Conservation (phyloP, 2,113 vertebrate species). For the Irena cyanogastra region DNA sequence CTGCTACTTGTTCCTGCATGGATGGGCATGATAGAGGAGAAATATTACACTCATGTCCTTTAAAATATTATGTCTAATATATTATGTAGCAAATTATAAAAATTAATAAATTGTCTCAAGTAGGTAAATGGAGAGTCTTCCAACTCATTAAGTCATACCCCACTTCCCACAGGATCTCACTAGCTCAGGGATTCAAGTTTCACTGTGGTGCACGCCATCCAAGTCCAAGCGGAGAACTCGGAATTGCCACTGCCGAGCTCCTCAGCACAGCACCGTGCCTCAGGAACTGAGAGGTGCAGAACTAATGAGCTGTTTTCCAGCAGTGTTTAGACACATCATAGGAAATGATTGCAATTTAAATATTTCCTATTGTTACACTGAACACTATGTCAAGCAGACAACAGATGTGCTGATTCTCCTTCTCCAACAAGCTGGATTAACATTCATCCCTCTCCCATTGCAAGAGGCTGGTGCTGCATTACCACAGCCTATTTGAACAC, state of each 20-base stretch:
- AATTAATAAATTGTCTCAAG: neutral
- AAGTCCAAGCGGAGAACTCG: fast-evolving
- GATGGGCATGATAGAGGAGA: neutral
- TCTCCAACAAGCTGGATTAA: neutral
- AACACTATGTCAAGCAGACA: neutral
- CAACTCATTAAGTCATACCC: neutral
- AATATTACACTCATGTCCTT: neutral
- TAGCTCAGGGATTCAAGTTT: neutral
- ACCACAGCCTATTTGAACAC: neutral
- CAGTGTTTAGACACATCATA: neutral
- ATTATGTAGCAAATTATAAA: neutral
- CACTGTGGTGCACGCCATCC: neutral
- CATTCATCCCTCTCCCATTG: neutral
- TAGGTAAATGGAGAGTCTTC: neutral
- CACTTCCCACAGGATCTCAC: neutral
- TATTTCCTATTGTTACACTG: neutral
- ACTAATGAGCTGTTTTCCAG: neutral
- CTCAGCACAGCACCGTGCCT: fast-evolving
- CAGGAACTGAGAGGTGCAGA: neutral
- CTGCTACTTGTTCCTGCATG: neutral
- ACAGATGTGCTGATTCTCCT: neutral
- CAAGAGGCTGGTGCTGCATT: neutral
- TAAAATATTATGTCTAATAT: neutral
- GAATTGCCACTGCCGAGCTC: neutral
- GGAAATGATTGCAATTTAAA: neutral